These are phyloP conservation scores for Merops nubicus DNA, from an alignment of 2,113 vertebrate genomes.

Conservation along the genomic window DNA sequence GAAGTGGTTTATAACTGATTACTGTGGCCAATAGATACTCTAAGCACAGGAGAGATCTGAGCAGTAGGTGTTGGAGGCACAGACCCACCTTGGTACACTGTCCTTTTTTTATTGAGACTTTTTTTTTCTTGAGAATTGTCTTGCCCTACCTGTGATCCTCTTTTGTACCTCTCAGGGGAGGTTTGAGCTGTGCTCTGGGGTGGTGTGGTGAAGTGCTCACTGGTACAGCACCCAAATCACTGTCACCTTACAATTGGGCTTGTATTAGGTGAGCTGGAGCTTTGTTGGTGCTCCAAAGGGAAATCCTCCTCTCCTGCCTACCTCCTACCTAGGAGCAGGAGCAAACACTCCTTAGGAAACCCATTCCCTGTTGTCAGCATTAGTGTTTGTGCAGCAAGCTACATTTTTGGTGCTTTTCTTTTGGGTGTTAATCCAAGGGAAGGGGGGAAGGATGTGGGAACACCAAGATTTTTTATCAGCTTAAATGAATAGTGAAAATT, in stretches of 20 bases:
- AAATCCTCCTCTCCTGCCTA: background rate
- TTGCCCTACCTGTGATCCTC: background rate
- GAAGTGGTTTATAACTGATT: background rate
- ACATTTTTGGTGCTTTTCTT: background rate
- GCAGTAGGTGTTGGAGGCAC: background rate
- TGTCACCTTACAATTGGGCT: fast-evolving
- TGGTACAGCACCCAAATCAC: background rate
- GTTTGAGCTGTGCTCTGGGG: background rate
- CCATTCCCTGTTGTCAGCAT: background rate
- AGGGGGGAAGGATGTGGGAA: background rate
- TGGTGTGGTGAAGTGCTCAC: background rate
- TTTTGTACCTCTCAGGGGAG: background rate
- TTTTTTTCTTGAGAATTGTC: background rate
- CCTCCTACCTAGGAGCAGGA: too few relatives aligned
- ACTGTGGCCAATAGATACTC: background rate
- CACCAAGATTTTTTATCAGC: background rate
- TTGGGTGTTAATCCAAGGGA: background rate
- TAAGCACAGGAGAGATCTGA: background rate
- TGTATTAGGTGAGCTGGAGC: background rate
- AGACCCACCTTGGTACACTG: background rate
- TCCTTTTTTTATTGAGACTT: too few relatives aligned
- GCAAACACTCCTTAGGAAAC: background rate
- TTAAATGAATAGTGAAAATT: background rate
- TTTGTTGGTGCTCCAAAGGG: background rate
- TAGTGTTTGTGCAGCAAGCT: background rate